Conservation (phyloP, 1,140 invertebrate genomes). For the Anagrus nilaparvatae region DNA sequence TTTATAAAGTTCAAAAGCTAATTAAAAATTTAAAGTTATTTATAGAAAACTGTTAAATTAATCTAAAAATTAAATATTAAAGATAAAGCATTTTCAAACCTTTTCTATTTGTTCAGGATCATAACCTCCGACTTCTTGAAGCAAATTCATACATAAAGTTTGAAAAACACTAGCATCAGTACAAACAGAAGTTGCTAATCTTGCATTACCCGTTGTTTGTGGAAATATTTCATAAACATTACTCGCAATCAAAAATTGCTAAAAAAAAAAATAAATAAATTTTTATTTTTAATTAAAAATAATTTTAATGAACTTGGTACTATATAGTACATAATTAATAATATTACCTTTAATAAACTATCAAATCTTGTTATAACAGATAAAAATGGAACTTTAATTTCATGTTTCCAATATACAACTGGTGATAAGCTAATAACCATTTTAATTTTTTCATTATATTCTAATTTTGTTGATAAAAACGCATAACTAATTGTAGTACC, state of each 20-base stretch:
- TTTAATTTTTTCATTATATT: slow-evolving; percentile 41
- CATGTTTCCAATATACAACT: slow-evolving; percentile 27
- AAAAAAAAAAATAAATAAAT: no score
- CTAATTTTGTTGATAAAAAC: slow-evolving; percentile 36
- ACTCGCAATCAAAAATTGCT: no score
- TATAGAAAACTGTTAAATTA: not conserved
- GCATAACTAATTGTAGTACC: slow-evolving; percentile 35
- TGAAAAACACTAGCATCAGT: slow-evolving; percentile 29
- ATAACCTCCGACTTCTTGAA: slow-evolving; percentile 46
- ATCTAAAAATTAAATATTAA: not conserved
- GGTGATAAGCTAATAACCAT: slow-evolving; percentile 43
- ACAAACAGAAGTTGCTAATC: slow-evolving; percentile 14
- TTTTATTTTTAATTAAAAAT: no score
- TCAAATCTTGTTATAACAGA: no score
- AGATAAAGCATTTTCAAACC: slow-evolving; percentile 16
- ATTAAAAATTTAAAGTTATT: not conserved
- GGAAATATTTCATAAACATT: slow-evolving; percentile 24
- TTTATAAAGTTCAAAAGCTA: not conserved
- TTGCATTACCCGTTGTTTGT: slow-evolving; percentile 12
- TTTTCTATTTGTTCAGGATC: slow-evolving; percentile 41
- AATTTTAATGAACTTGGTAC: no score
- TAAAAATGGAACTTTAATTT: no score
- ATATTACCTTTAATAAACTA: no score
- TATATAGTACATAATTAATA: no score
- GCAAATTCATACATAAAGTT: slow-evolving; percentile 43